Evolutionary conservation across 2,888 invertebrate species (phyloP).

Genomic region (Erannis defoliaria): DNA sequence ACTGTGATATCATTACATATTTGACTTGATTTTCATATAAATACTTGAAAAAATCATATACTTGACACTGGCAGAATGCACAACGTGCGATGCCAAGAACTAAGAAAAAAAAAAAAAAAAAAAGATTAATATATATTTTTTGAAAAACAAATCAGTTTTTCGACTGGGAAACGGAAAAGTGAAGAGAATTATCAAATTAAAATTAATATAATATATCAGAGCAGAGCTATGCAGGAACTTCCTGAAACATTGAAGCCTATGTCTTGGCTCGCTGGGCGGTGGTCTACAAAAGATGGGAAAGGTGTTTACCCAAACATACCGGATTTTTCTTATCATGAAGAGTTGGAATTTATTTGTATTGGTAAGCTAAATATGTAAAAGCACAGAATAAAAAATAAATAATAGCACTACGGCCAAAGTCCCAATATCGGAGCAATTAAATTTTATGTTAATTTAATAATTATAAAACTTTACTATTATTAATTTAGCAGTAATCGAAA

Average conservation of each 20-base stretch:
- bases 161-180: too few species aligned
- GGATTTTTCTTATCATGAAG: constrained; percentile 86
- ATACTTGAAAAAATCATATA: too few species aligned
- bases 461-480: too few species aligned
- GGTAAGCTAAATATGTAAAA: constrained; percentile 60
- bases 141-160: too few species aligned
- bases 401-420: too few species aligned
- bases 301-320: constrained; percentile 87
- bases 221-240: constrained; percentile 44
- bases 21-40: too few species aligned
- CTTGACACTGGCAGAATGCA: too few species aligned
- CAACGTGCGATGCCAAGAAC: too few species aligned
- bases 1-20: too few species aligned
- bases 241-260: constrained; percentile 85
- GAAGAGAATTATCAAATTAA: neutral
- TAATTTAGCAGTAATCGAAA: too few species aligned
- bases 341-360: constrained; percentile 83
- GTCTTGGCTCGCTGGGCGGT: constrained; percentile 87
- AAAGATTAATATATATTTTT: neutral
- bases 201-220: neutral
- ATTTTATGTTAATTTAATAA: neutral
- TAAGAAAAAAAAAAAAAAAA: neutral
- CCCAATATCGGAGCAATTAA: neutral
- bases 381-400: too few species aligned
- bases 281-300: constrained; percentile 82